Conservation (phyloP, 2,797 vertebrate genomes). For the Myotis pilosus region DNA sequence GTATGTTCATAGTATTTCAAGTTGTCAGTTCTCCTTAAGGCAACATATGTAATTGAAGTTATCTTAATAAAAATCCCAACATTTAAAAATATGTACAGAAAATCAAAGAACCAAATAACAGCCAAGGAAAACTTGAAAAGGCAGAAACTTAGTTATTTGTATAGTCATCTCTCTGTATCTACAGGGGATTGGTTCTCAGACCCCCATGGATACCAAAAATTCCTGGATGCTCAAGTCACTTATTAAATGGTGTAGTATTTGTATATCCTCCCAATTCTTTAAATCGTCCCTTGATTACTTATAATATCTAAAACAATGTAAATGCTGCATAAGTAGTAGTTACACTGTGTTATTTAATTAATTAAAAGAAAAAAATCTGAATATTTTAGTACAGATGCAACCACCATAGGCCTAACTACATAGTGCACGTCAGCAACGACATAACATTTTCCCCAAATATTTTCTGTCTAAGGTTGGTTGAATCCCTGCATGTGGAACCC, state of each 20-base stretch:
- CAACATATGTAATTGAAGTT: not conserved
- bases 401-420: too few species aligned
- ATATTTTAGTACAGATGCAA: too few species aligned
- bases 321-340: not conserved
- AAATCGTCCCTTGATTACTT: not conserved
- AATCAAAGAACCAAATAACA: not conserved
- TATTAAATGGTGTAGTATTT: not conserved
- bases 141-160: not conserved
- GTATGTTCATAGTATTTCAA: not conserved
- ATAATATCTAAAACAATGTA: not conserved
- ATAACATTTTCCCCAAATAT: too few species aligned
- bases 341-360: not conserved
- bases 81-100: not conserved
- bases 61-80: not conserved
- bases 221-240: not conserved
- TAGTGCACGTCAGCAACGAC: too few species aligned
- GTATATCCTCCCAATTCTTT: not conserved
- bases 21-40: not conserved
- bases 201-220: not conserved
- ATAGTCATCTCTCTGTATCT: not conserved
- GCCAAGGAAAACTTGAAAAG: not conserved
- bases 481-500: too few species aligned
- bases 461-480: too few species aligned
- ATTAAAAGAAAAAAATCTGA: too few species aligned
- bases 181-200: not conserved